These are phyloP conservation scores for Sphaerophoria rueppellii DNA, from an alignment of 2,888 invertebrate species.

Conservation along the genomic window DNA sequence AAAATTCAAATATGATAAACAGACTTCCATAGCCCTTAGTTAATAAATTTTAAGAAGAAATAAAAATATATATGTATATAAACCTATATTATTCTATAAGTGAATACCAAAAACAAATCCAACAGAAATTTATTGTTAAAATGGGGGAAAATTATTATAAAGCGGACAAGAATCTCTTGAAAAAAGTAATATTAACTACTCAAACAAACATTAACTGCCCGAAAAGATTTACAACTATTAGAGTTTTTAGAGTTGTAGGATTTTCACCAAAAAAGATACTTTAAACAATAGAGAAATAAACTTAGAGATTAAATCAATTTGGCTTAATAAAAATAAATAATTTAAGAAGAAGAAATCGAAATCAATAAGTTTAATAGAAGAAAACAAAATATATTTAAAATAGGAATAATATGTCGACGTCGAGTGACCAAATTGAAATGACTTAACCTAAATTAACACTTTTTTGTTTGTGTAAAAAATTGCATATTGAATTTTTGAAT, in stretches of 20 bases:
- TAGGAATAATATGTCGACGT: constrained; percentile 33
- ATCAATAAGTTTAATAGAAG: constrained; percentile 35
- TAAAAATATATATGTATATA: constrained; percentile 25
- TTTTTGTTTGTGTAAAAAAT: neutral
- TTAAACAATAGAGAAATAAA: constrained; percentile 11
- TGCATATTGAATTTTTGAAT: neutral
- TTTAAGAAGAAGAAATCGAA: constrained; percentile 22
- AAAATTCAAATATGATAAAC: constrained; percentile 68
- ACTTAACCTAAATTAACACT: neutral
- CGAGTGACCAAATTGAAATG: constrained; percentile 34
- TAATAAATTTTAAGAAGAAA: constrained; percentile 44
- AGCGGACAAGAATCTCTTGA: constrained; percentile 25
- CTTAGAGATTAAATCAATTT: constrained; percentile 18
- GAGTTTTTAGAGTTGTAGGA: constrained; percentile 65
- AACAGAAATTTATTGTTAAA: constrained; percentile 57
- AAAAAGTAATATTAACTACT: constrained; percentile 55
- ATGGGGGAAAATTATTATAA: constrained; percentile 37
- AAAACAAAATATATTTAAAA: neutral
- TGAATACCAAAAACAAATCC: constrained; percentile 27
- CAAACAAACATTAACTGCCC: constrained; percentile 72
- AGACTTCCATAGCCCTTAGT: constrained; percentile 71
- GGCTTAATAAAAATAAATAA: constrained; percentile 15
- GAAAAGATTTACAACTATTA: constrained; percentile 72
- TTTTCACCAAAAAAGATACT: constrained; percentile 61
- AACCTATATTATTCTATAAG: constrained; percentile 5